phyloP scores from a whole-genome alignment of 1,140 invertebrate species.

The Homarus americanus region DNA sequence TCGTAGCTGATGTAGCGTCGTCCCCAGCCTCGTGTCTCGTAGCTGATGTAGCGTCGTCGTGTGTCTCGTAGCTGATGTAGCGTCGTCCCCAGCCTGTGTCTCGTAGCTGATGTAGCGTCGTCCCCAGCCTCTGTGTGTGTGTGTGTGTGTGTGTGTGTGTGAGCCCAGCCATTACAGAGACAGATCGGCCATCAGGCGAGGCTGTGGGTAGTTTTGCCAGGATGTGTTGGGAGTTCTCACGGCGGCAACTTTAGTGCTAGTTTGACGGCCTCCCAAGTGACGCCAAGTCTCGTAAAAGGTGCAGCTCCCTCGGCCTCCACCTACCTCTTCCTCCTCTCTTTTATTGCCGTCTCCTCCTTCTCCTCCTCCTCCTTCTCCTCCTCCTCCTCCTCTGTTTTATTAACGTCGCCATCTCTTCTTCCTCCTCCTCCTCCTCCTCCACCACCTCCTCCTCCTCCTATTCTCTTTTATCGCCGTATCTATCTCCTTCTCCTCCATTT shows the following conservation, averaged over 20 bases:
- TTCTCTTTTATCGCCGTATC: too few species aligned
- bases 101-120: too few species aligned
- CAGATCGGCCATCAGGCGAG: not conserved
- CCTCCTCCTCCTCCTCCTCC: not conserved
- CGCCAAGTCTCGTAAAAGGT: not conserved
- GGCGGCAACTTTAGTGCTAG: not conserved
- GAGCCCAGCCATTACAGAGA: not conserved
- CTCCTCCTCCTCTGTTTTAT: too few species aligned
- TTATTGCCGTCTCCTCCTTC: not conserved
- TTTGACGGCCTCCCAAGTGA: not conserved
- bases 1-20: too few species aligned
- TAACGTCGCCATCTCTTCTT: not conserved
- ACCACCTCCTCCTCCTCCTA: too few species aligned
- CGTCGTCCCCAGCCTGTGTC: too few species aligned
- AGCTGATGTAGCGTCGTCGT: too few species aligned
- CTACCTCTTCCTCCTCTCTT: not conserved
- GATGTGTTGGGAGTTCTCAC: not conserved
- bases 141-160: too few species aligned
- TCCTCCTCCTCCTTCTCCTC: not conserved
- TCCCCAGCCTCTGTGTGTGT: too few species aligned
- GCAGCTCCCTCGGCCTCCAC: not conserved
- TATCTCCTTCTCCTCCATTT: too few species aligned
- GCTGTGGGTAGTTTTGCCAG: not conserved
- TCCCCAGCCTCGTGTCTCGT: too few species aligned
- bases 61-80: too few species aligned